phyloP scores from a whole-genome alignment of 1,140 invertebrate genomes.

The Mactra quadrangularis region DNA sequence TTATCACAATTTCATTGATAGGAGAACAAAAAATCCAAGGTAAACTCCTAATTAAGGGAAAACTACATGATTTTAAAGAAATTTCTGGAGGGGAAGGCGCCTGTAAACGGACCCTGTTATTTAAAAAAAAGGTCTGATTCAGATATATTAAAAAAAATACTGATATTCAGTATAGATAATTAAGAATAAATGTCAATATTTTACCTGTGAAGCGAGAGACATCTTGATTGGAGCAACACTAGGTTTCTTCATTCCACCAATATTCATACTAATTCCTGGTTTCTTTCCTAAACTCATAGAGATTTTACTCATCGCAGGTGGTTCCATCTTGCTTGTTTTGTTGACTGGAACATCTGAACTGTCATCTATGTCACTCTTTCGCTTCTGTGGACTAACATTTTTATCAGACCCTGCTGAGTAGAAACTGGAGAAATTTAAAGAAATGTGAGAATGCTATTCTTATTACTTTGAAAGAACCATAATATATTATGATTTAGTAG shows the following conservation, averaged over 20 bases:
- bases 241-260: slow-evolving; percentile 43
- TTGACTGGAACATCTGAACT: not conserved
- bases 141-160: too few relatives aligned
- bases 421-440: slow-evolving; percentile 62
- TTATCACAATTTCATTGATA: too few relatives aligned
- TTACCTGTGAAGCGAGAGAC: slow-evolving; percentile 49
- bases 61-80: too few relatives aligned
- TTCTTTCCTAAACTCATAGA: slow-evolving; percentile 4
- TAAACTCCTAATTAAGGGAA: too few relatives aligned
- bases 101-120: too few relatives aligned
- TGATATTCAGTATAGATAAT: too few relatives aligned
- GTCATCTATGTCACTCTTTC: slow-evolving; percentile 14
- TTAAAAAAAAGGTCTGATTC: too few relatives aligned
- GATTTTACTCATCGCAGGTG: not conserved
- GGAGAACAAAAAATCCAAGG: too few relatives aligned
- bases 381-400: slow-evolving; percentile 60
- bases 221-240: slow-evolving; percentile 49
- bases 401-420: slow-evolving; percentile 59
- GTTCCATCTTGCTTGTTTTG: slow-evolving; percentile 13
- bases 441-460: slow-evolving; percentile 14
- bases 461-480: too few relatives aligned
- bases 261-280: slow-evolving; percentile 50
- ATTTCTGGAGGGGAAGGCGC: too few relatives aligned
- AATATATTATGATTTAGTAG: too few relatives aligned
- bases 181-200: too few relatives aligned